phyloP scores from a whole-genome alignment of 2,888 invertebrate species.

The Scaptodrosophila latifasciaeformis region DNA sequence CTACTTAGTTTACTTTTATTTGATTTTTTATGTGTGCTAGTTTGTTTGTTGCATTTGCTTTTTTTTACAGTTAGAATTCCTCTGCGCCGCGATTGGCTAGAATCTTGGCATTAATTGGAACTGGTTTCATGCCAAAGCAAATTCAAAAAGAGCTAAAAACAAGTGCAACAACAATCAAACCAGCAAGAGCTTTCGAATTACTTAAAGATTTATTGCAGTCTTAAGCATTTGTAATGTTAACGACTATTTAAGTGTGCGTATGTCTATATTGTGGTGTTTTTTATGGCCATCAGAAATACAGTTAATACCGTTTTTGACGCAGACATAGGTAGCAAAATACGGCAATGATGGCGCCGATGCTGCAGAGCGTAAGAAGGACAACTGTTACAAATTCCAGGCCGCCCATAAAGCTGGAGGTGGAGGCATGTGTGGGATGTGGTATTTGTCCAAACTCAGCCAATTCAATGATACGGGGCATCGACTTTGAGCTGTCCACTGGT shows the following conservation, averaged over 20 bases:
- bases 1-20: too few relatives aligned
- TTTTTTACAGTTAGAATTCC: slow-evolving; percentile 61
- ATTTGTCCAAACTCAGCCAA: slow-evolving; percentile 73
- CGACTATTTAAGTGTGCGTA: slow-evolving; percentile 15
- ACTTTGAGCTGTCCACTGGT: slow-evolving; percentile 63
- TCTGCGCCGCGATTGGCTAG: slow-evolving; percentile 10
- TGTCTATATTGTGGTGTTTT: neutral
- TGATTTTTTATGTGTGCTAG: slow-evolving; percentile 17
- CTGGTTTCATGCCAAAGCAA: slow-evolving; percentile 33
- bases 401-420: slow-evolving; percentile 75
- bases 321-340: slow-evolving; percentile 86
- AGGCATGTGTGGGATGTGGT: slow-evolving; percentile 71
- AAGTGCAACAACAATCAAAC: slow-evolving; percentile 31
- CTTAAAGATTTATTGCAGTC: slow-evolving; percentile 52
- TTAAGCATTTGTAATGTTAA: slow-evolving; percentile 22
- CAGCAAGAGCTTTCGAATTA: slow-evolving; percentile 25
- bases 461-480: slow-evolving; percentile 83
- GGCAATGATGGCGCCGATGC: slow-evolving; percentile 86
- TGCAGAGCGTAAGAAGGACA: slow-evolving; percentile 86
- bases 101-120: slow-evolving; percentile 34
- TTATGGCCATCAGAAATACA: too few relatives aligned
- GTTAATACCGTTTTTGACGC: slow-evolving; percentile 75
- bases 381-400: slow-evolving; percentile 88
- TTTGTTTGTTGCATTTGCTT: slow-evolving; percentile 28
- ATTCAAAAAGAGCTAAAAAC: slow-evolving; percentile 19